Percentiles rank a stretch among this genome's conserved stretches.
These are phyloP conservation scores for Trogon surrucura DNA, from an alignment of 2,113 vertebrate species.

Conservation along the genomic window DNA sequence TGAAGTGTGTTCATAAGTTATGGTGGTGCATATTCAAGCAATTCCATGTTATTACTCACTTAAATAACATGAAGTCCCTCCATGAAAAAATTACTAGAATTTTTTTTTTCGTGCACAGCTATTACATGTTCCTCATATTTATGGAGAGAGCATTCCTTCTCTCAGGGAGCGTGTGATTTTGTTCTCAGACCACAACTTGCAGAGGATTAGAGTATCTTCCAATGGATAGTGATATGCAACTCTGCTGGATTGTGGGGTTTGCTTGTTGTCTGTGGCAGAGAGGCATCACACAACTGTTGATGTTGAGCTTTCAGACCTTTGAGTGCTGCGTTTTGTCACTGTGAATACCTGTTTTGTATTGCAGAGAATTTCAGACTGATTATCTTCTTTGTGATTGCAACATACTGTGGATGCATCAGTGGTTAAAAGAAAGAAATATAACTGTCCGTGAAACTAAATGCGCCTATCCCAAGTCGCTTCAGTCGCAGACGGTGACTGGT, in stretches of 20 bases:
- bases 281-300: background rate
- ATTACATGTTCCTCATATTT: background rate
- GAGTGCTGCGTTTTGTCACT: background rate
- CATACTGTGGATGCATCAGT: constrained; percentile 90
- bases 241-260: background rate
- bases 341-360: background rate
- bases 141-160: background rate
- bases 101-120: background rate
- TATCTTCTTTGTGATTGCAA: constrained; percentile 97
- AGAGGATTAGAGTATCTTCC: background rate
- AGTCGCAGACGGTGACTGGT: constrained; percentile 83
- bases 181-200: background rate
- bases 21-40: background rate
- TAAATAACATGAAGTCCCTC: background rate
- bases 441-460: constrained; percentile 90
- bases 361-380: constrained; percentile 94
- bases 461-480: constrained; percentile 90
- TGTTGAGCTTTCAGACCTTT: background rate
- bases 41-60: background rate
- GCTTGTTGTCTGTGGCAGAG: background rate
- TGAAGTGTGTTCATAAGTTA: background rate
- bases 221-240: background rate
- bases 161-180: background rate
- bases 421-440: constrained; percentile 89
- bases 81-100: background rate